A percentile compares a stretch with the other conserved stretches of the same genome.
phyloP scores from a whole-genome alignment of 2,113 vertebrate species.

The Oncorhynchus kisutch region DNA sequence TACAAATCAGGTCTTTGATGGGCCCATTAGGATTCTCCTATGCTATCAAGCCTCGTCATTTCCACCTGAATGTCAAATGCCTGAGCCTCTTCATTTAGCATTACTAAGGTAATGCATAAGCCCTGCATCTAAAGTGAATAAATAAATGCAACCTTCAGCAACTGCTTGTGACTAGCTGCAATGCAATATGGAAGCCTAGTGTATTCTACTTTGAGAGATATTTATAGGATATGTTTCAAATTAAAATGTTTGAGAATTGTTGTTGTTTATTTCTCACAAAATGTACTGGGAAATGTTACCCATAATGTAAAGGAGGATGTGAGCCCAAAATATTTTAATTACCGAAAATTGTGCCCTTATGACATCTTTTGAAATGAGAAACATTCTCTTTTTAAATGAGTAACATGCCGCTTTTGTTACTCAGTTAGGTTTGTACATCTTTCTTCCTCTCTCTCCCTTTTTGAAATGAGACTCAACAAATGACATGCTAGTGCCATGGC shows the following conservation, averaged over 20 bases:
- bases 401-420: conserved; percentile 6
- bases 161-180: neutral
- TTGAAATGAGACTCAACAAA: conserved; percentile 84
- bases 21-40: conserved; percentile 96
- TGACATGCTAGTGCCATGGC: conserved; percentile 87
- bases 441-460: conserved; percentile 49
- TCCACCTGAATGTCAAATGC: conserved; percentile 93
- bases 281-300: neutral
- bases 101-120: conserved; percentile 81
- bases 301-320: neutral
- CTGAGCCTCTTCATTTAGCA: conserved; percentile 87
- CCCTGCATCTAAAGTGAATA: conserved; percentile 73
- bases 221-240: neutral
- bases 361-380: conserved; percentile 6
- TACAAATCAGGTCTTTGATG: conserved; percentile 94
- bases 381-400: neutral
- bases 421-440: conserved; percentile 17
- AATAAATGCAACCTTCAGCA: conserved; percentile 62
- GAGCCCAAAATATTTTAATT: neutral
- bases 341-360: neutral
- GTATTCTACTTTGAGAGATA: neutral
- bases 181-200: neutral
- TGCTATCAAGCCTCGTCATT: conserved; percentile 87
- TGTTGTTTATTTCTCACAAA: conserved; percentile 1
- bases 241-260: neutral